Conservation (phyloP, 2,888 invertebrate genomes). For the Busseola fusca region DNA sequence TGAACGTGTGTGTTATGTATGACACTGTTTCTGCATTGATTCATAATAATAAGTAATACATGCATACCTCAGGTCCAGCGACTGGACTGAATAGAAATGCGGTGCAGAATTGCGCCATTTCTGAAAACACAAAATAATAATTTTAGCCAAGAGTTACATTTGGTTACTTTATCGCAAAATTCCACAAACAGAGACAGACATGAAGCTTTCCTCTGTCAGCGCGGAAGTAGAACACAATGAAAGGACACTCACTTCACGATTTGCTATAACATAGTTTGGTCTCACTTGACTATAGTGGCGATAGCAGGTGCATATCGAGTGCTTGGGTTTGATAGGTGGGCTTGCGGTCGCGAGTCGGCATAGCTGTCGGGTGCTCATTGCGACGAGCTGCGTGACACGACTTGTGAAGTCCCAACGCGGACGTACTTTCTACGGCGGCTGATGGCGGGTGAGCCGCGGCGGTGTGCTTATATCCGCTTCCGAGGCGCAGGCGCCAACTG, state of each 20-base stretch:
- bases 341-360: slow-evolving; percentile 72
- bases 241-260: slow-evolving; percentile 82
- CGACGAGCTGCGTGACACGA: slow-evolving; percentile 54
- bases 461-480: slow-evolving; percentile 70
- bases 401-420: slow-evolving; percentile 54
- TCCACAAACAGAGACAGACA: slow-evolving; percentile 46
- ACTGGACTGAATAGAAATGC: slow-evolving; percentile 84
- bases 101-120: slow-evolving; percentile 87
- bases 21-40: slow-evolving; percentile 65
- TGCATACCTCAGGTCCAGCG: slow-evolving; percentile 83
- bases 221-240: slow-evolving; percentile 53
- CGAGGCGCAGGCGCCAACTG: slow-evolving; percentile 84
- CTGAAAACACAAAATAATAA: slow-evolving; percentile 74
- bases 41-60: slow-evolving; percentile 56
- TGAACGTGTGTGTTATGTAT: slow-evolving; percentile 60
- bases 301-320: slow-evolving; percentile 71
- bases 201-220: slow-evolving; percentile 38
- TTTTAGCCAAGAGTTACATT: slow-evolving; percentile 6
- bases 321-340: slow-evolving; percentile 68
- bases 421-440: slow-evolving; percentile 36
- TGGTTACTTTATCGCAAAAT: slow-evolving; percentile 6
- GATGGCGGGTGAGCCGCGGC: slow-evolving; percentile 63
- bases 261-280: slow-evolving; percentile 83
- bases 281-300: slow-evolving; percentile 85
- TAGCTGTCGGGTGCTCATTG: slow-evolving; percentile 82